These are phyloP conservation scores for Nysson spinosus DNA, from an alignment of 2,888 invertebrate species.

Conservation along the genomic window DNA sequence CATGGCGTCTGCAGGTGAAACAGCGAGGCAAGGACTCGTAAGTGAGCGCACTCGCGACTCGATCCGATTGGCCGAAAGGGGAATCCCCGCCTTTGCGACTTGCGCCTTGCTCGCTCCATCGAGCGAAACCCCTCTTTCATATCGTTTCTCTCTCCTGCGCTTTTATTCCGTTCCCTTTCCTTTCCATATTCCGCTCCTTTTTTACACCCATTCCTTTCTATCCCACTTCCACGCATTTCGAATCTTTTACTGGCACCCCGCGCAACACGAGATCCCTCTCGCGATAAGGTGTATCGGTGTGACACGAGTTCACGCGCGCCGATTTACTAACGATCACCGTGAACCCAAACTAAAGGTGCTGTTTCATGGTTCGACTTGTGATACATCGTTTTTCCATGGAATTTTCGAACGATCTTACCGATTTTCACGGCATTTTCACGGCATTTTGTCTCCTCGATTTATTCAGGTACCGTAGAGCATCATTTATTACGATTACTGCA, in stretches of 20 bases:
- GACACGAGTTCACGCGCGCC: slow-evolving; percentile 12
- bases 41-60: slow-evolving; percentile 61
- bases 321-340: neutral
- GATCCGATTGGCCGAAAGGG: slow-evolving; percentile 70
- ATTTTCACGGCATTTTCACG: no score
- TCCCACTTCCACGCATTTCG: neutral
- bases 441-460: no score
- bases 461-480: no score
- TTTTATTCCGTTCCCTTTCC: slow-evolving; percentile 28
- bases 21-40: slow-evolving; percentile 41
- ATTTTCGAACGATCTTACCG: no score
- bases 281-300: neutral
- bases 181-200: neutral
- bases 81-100: slow-evolving; percentile 69
- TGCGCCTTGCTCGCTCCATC: slow-evolving; percentile 49
- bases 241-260: no score
- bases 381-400: no score
- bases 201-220: neutral
- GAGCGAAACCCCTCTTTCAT: slow-evolving; percentile 14
- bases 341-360: slow-evolving; percentile 33
- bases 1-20: slow-evolving; percentile 68
- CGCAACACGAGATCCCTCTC: neutral
- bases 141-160: neutral
- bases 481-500: no score
- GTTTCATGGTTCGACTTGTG: neutral